phyloP scores from a whole-genome alignment of 2,113 vertebrate genomes.

The Coracopsis vasa region DNA sequence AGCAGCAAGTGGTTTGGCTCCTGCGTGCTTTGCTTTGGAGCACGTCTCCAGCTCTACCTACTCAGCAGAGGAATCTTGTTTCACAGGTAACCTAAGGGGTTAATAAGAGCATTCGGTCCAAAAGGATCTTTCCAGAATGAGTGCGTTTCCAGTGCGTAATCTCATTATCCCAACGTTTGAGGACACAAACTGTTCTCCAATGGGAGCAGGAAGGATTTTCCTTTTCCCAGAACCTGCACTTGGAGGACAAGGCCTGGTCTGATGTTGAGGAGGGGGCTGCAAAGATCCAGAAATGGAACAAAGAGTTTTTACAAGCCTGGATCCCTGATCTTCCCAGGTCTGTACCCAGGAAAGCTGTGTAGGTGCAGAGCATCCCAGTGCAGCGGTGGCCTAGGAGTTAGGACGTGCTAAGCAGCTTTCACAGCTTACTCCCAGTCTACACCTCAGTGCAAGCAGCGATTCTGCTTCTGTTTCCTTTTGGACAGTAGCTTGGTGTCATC shows the following conservation, averaged over 20 bases:
- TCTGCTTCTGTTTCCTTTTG: background rate
- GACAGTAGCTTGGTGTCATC: background rate
- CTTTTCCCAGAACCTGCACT: accelerated
- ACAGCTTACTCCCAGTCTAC: background rate
- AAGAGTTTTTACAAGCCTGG: background rate
- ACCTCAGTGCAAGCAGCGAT: background rate
- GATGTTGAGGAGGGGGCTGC: background rate
- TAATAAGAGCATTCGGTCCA: background rate
- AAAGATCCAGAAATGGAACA: background rate
- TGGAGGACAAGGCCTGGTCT: background rate
- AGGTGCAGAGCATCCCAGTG: background rate
- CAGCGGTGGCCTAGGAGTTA: background rate
- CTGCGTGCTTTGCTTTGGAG: background rate
- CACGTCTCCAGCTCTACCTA: accelerated
- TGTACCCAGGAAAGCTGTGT: background rate
- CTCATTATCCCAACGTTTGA: accelerated
- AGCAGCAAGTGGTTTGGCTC: background rate
- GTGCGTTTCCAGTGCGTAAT: background rate
- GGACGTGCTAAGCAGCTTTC: background rate
- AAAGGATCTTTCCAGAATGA: background rate
- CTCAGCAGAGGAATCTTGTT: background rate
- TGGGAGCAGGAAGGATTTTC: background rate
- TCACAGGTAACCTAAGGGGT: background rate
- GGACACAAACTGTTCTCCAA: background rate
- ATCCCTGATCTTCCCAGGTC: background rate